Evolutionary conservation across 2,888 invertebrate genomes (phyloP), one percentile per base, ranked within the genome.

Genomic region (Brassicogethes aeneus): DNA sequence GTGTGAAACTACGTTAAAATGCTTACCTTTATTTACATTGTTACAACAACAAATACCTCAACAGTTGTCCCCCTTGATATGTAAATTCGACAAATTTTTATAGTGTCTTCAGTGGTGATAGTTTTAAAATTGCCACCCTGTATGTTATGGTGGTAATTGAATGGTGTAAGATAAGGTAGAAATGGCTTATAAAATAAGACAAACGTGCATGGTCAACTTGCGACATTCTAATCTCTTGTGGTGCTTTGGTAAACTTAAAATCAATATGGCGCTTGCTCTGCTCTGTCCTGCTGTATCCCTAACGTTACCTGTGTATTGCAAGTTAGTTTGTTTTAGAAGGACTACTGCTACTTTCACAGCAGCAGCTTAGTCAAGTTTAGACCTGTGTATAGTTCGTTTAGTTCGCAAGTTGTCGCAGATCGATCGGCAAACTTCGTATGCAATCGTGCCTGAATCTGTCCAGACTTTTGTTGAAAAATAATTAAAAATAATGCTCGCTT

Each of bases 201-300:
- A 10, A 32, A 10, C 8, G 14, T 32, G 14, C 12, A 8, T 32
- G 32, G 32, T 32, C 32, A 32, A 3, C 32, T 32, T 32, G 32
- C 32, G 32, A 32, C 32, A 32, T 32, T 12, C 32, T 47, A 47
- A 47, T 47, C 44, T 45, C 42, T 42, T 39, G 44, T 44, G 39
- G 44, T 47, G 41, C 40, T 50, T 50, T 42, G 17, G 35, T 45
- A 51, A 57, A 59, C 53, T 65, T 65, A 67, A 67, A 68, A 68
- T 67, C 68, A 68, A 68, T 68, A 67, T 65, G 65, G 65, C 66
- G 66, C 66, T 56, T 66, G 66, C 66, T 64, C 65, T 57, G 59
- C 62, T 60, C 50, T 48, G 51, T 51, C 49, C 44, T 52, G 47
- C 53, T 49, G 56, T 61, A 58, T n/a, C 60, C 58, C 59, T 58